phyloP scores from a whole-genome alignment of 2,113 vertebrate species.

The Delphinapterus leucas region DNA sequence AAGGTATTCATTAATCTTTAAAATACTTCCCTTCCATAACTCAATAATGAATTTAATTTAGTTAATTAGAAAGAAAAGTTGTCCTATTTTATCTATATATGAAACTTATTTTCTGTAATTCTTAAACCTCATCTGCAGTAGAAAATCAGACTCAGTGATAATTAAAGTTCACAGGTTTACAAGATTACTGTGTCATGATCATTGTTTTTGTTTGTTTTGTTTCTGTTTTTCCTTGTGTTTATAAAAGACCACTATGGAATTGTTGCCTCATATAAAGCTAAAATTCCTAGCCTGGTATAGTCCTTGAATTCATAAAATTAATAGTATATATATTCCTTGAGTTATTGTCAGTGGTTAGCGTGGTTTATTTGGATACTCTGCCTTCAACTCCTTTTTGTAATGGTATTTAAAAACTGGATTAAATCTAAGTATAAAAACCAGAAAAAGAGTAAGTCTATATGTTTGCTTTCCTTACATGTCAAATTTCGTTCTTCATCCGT shows the following conservation, averaged over 20 bases:
- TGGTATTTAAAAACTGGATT: background rate
- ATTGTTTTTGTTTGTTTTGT: background rate
- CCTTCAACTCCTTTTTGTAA: background rate
- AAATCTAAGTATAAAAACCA: constrained; percentile 1
- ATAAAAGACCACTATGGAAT: background rate
- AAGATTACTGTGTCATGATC: background rate
- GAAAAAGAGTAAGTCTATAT: background rate
- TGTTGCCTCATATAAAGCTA: background rate
- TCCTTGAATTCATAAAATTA: background rate
- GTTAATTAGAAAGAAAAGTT: background rate
- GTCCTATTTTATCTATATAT: background rate
- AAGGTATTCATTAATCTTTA: background rate
- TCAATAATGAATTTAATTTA: background rate
- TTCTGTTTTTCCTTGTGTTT: background rate
- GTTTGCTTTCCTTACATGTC: background rate
- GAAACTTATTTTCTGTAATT: background rate
- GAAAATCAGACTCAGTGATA: background rate
- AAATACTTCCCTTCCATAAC: background rate
- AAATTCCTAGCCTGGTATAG: background rate
- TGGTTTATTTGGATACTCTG: background rate
- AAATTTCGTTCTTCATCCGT: constrained; percentile 11
- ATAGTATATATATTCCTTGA: background rate
- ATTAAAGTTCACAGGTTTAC: background rate
- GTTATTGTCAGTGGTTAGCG: background rate
- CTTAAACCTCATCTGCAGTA: background rate